Evolutionary conservation across 2,888 invertebrate species (phyloP).

Genomic region (Xanthostigma xanthostigma): DNA sequence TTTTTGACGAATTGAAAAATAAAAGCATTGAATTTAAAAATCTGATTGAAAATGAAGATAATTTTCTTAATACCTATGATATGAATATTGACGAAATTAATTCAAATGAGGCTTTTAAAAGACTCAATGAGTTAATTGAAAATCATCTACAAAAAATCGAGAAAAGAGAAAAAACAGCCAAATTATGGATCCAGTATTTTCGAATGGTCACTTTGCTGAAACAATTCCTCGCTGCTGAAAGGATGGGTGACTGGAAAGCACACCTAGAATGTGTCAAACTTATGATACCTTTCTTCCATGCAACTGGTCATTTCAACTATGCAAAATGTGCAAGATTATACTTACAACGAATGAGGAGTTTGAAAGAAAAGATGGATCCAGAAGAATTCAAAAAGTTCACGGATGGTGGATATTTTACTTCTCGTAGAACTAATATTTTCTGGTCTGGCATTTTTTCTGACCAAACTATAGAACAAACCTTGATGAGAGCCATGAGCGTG

Average conservation of each 20-base stretch:
- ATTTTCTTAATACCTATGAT: background rate
- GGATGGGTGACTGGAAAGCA: background rate
- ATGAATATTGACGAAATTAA: background rate
- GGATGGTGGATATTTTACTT: conserved; percentile 11
- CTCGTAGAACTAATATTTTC: conserved; percentile 5
- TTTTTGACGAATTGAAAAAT: background rate
- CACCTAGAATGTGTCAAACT: background rate
- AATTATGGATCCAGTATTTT: background rate
- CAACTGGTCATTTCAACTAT: background rate
- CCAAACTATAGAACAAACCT: conserved; percentile 2
- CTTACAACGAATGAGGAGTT: background rate
- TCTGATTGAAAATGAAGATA: background rate
- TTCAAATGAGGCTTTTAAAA: background rate
- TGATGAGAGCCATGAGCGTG: background rate
- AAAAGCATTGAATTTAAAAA: background rate
- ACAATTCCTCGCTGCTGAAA: background rate
- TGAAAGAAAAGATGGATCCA: background rate
- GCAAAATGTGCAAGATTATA: background rate
- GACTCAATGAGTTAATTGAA: background rate
- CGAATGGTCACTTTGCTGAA: background rate
- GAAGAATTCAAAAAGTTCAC: conserved; percentile 12
- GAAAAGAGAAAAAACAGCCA: background rate
- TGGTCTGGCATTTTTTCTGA: background rate
- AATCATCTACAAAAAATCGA: background rate
- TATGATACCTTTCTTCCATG: conserved; percentile 1